Conservation (phyloP, 2,888 invertebrate species). For the Pseudococcus jackbeardsleyi region DNA sequence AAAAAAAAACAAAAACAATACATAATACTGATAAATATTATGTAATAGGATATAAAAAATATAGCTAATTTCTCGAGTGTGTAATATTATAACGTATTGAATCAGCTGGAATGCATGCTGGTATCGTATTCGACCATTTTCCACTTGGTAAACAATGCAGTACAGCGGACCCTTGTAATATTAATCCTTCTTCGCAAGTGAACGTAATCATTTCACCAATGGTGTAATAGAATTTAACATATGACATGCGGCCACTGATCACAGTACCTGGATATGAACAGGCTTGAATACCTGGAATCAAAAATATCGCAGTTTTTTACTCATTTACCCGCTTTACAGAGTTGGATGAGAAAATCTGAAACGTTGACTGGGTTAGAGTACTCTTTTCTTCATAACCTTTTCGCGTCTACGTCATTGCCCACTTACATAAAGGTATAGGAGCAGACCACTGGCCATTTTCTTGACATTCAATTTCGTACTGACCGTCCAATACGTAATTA, state of each 20-base stretch:
- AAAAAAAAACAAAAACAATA: slow-evolving; percentile 31
- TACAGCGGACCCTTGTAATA: slow-evolving; percentile 82
- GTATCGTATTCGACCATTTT: slow-evolving; percentile 89
- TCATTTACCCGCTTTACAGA: too few species aligned
- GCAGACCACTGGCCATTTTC: slow-evolving; percentile 90
- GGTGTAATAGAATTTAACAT: slow-evolving; percentile 89
- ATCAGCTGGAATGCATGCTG: slow-evolving; percentile 75
- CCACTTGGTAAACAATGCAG: slow-evolving; percentile 84
- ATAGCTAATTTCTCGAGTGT: slow-evolving; percentile 49
- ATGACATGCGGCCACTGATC: slow-evolving; percentile 87
- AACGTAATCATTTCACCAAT: slow-evolving; percentile 88
- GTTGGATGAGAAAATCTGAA: not conserved
- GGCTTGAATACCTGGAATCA: slow-evolving; percentile 78
- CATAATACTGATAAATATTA: slow-evolving; percentile 38
- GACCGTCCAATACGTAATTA: slow-evolving; percentile 90
- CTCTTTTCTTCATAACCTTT: not conserved
- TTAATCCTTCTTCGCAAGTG: slow-evolving; percentile 83
- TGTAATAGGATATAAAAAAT: not conserved
- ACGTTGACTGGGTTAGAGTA: slow-evolving; percentile 11
- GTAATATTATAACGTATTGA: slow-evolving; percentile 54
- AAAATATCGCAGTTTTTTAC: not conserved
- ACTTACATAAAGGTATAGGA: slow-evolving; percentile 84
- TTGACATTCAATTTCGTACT: slow-evolving; percentile 90
- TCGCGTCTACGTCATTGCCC: not conserved
- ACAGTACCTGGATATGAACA: slow-evolving; percentile 90